phyloP scores from a whole-genome alignment of 1,140 invertebrate species.

The Heliconius nattereri region DNA sequence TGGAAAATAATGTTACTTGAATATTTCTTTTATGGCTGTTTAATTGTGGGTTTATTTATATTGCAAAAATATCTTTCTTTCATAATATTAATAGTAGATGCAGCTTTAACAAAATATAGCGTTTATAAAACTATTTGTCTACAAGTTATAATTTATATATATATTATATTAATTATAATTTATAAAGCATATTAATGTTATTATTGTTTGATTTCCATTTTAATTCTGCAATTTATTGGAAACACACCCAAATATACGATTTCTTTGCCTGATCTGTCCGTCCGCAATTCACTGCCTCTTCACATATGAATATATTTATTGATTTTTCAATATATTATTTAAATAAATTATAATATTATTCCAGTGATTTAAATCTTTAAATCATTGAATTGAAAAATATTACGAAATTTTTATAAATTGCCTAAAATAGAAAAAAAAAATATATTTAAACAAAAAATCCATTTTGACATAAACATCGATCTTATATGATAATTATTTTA shows the following conservation, averaged over 20 bases:
- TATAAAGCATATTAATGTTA: background rate
- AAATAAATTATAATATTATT: background rate
- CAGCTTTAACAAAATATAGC: background rate
- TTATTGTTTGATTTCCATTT: background rate
- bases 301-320: background rate
- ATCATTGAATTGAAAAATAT: no score
- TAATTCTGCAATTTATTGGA: background rate
- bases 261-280: slow-evolving; percentile 17
- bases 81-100: background rate
- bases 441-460: background rate
- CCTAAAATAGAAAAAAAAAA: background rate
- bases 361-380: slow-evolving; percentile 8
- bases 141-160: background rate
- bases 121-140: background rate
- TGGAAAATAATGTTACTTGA: background rate
- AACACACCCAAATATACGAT: background rate
- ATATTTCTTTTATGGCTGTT: background rate
- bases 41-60: background rate
- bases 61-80: background rate
- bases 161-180: no score
- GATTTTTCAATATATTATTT: background rate
- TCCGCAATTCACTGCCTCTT: slow-evolving; percentile 23
- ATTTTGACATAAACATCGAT: background rate
- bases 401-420: background rate
- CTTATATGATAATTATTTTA: background rate